Conservation (phyloP, 2,113 vertebrate genomes). For the Galemys pyrenaicus region DNA sequence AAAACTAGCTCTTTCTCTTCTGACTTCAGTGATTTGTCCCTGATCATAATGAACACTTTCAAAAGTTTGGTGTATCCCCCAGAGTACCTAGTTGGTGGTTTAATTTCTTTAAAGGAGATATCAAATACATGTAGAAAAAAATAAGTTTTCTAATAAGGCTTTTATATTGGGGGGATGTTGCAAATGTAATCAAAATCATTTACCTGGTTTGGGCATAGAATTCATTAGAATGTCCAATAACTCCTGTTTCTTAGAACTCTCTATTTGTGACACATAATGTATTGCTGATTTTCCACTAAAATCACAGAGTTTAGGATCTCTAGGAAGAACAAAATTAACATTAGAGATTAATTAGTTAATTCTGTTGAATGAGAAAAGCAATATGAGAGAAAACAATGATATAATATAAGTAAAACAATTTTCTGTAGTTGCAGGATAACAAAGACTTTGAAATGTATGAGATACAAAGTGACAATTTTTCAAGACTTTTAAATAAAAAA, state of each 20-base stretch:
- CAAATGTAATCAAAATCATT: background rate
- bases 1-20: conserved; percentile 7
- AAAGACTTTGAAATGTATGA: conserved; percentile 34
- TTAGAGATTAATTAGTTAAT: conserved; percentile 44
- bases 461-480: background rate
- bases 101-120: background rate
- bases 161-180: background rate
- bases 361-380: conserved; percentile 29
- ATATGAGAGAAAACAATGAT: background rate
- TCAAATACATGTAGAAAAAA: background rate
- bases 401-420: background rate
- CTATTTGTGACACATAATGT: conserved; percentile 77
- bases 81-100: background rate
- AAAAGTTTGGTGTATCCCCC: background rate
- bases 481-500: conserved; percentile 8
- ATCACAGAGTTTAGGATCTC: conserved; percentile 78
- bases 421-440: background rate
- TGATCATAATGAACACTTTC: background rate
- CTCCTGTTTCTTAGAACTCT: conserved; percentile 72
- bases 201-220: conserved; percentile 72
- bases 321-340: conserved; percentile 55
- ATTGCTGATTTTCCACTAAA: conserved; percentile 75
- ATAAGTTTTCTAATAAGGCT: background rate
- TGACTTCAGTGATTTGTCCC: background rate
- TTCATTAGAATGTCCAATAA: conserved; percentile 74